Evolutionary conservation across 2,797 vertebrate genomes (phyloP), one percentile per base, ranked within the genome.

Genomic region (Notolepis coatsorum): DNA sequence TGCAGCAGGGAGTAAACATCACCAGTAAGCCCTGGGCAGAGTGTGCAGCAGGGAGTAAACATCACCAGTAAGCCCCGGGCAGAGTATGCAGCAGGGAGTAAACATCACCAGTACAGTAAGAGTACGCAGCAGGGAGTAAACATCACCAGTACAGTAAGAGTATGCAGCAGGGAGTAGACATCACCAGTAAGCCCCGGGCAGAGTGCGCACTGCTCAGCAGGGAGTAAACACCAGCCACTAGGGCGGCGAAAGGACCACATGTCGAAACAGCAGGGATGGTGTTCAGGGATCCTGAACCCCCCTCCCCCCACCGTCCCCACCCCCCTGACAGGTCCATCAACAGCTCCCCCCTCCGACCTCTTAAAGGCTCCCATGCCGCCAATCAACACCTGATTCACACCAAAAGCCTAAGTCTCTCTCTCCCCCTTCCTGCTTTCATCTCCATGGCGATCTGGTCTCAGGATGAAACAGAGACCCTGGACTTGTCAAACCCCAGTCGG

Each of bases 361-460:
- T 65, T 73, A 68, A 79, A 68, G 59, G 68, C 73, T 82, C 79
- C 75, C 71, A 67, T 75, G 77, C 49, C 80, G 71, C 81, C 82
- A 88, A 75, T 90, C 82, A 89, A 75, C 82, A 85, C 74, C 71
- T 82, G 81, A 88, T 86, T 85, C 86, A 85, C 80, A 84, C 80
- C 84, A 82, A 76, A 84, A 59, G 39, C 73, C 65, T 74, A 47
- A 1, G 12, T n/a, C n/a, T n/a, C 43, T 41, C 46, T 69, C 70
- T 80, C 61, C 55, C n/a, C 65, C 20, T 70, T 43, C 35, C 24
- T 17, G 63, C 80, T 88, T 88, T 87, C 75, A 88, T 85, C 83
- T 88, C 61, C 23, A 35, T 46, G 45, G 50, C 57, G 59, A 82
- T 69, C 66, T 55, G 37, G 38, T 50, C 55, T 71, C 52, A 18